Base-by-base conservation (phyloP, 2,113 vertebrate species). In the Perca flavescens region DNA sequence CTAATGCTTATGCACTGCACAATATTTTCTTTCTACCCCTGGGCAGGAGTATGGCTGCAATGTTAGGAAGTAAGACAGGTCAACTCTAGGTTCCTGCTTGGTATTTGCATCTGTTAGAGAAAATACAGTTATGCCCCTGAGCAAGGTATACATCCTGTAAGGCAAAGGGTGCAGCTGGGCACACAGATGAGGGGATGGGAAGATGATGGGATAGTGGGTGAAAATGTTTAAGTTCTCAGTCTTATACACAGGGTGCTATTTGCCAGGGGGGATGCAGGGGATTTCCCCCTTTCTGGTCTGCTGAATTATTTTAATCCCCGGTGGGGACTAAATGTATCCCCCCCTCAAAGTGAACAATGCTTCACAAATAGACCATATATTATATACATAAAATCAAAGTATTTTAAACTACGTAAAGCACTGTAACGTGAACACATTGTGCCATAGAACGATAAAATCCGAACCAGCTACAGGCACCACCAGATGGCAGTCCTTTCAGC, bases 71-170 rank as follows among this genome's bases (percentile, higher is more conserved):
- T 57, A 77, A 84, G 80, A 72, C 61, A 40, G 87, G 79, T 91
- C 91, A 89, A 77, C 34, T 77, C 57, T 54, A 76, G 67, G 87
- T 88, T 90, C 84, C 86, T 92, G 84, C 80, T 74, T 82, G 36
- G 73, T 74, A 86, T 91, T 80, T 83, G 77, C 83, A 87, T 90
- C 58, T 40, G 61, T 73, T 71, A 75, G 74, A 78, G 68, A 86
- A 85, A 86, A 87, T 86, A 56, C 28, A 75, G 47, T 34, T 52
- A 62, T 84, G 86, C 88, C 82, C 80, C 76, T 74, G 86, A 89
- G 90, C 73, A 82, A 89, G 54, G 68, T 80, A 86, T 31, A 72
- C 80, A 83, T 86, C 87, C 89, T 84, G 84, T 86, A 22, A 58
- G 70, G 72, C 57, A 76, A 28, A 63, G 53, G 13, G 22, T 63